Conservation (phyloP, 2,888 invertebrate genomes). For the Zelleria hepariella region DNA sequence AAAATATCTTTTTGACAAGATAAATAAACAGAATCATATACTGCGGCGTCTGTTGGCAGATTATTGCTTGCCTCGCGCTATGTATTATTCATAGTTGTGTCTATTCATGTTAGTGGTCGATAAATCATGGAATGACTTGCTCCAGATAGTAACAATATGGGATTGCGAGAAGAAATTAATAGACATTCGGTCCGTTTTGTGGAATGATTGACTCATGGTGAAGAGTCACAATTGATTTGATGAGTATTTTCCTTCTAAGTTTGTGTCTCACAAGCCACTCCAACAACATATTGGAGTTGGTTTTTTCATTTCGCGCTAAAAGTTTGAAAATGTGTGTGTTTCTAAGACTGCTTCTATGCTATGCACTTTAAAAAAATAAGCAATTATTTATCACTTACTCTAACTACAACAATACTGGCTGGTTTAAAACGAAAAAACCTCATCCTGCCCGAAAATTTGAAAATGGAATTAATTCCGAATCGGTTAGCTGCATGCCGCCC, state of each 20-base stretch:
- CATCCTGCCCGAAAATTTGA: no score
- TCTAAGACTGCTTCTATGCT: no score
- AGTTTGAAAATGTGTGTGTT: no score
- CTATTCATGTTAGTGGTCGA: slow-evolving; percentile 41
- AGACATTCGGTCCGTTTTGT: not conserved
- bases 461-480: not conserved
- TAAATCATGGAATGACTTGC: slow-evolving; percentile 42
- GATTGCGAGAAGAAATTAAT: slow-evolving; percentile 17
- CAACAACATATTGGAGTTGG: not conserved
- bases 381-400: no score
- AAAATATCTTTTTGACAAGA: not conserved
- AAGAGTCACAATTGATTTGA: not conserved
- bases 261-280: no score
- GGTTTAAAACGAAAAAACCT: no score
- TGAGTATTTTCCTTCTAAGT: no score
- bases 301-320: no score
- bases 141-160: slow-evolving; percentile 14
- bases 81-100: slow-evolving; percentile 62
- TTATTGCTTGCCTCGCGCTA: slow-evolving; percentile 45
- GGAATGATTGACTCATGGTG: not conserved
- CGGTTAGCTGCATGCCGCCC: slow-evolving; percentile 2
- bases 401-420: no score
- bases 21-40: slow-evolving; percentile 24
- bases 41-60: slow-evolving; percentile 36
- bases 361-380: no score